Conservation (phyloP, 2,797 vertebrate species). For the Chiroxiphia lanceolata region DNA sequence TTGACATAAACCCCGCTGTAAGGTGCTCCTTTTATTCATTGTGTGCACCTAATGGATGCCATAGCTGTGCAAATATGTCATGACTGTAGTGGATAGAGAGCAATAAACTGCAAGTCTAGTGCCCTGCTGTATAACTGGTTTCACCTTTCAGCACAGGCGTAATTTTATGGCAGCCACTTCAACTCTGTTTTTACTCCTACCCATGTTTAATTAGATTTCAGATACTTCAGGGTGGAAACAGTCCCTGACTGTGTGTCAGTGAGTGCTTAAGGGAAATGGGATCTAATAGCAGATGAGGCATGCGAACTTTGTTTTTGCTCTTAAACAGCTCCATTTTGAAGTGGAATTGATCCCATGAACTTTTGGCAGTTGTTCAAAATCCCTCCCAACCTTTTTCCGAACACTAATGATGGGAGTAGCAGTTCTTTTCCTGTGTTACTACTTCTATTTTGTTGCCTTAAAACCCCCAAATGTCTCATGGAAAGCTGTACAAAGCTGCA, state of each 20-base stretch:
- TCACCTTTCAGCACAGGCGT: neutral
- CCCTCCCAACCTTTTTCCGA: neutral
- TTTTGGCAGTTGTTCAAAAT: slow-evolving; percentile 29
- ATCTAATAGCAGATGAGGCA: neutral
- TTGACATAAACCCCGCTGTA: neutral
- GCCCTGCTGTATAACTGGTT: neutral
- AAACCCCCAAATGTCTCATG: neutral
- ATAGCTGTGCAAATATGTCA: neutral
- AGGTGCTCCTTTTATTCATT: neutral
- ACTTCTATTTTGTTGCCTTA: neutral
- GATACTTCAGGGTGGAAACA: neutral
- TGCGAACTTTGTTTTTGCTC: neutral
- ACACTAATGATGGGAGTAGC: neutral
- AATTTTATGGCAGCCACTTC: neutral
- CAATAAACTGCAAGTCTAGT: neutral
- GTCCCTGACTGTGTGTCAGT: neutral
- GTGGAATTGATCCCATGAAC: slow-evolving; percentile 1
- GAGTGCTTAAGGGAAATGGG: neutral
- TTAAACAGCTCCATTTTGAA: neutral
- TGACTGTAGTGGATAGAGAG: neutral
- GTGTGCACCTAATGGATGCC: neutral
- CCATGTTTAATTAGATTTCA: neutral
- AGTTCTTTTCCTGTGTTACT: neutral
- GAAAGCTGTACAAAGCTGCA: neutral
- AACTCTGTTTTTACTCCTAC: neutral